A percentile compares a stretch with the other conserved stretches of the same genome.
These are phyloP conservation scores for Cyprinodon brontotheroides DNA, from an alignment of 2,113 vertebrate genomes.

Conservation along the genomic window DNA sequence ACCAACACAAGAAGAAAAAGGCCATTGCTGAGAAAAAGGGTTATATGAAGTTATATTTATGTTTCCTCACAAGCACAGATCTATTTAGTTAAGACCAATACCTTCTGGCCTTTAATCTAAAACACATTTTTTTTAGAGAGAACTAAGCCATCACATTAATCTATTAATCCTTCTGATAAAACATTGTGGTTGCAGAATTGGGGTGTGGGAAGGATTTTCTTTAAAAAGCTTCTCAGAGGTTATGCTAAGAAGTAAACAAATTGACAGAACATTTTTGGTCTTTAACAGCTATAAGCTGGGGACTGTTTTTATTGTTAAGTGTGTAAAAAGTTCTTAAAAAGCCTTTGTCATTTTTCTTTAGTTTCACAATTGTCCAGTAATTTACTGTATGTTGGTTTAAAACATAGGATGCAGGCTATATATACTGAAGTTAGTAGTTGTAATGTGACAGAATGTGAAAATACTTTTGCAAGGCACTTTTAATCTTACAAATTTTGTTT, in stretches of 20 bases:
- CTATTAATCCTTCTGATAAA: too few relatives aligned
- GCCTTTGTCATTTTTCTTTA: neutral
- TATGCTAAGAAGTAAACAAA: neutral
- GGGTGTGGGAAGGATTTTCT: neutral
- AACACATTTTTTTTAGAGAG: too few relatives aligned
- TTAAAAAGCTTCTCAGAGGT: neutral
- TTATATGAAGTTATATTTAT: too few relatives aligned
- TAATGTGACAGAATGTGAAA: neutral
- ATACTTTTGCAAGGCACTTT: neutral
- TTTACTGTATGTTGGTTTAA: neutral
- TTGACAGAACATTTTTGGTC: neutral
- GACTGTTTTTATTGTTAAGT: neutral
- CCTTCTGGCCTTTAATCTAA: too few relatives aligned
- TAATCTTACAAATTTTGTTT: slow-evolving; percentile 42
- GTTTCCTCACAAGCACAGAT: too few relatives aligned
- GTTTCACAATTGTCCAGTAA: neutral
- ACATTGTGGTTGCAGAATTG: neutral
- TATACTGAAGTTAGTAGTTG: neutral
- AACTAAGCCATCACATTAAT: too few relatives aligned
- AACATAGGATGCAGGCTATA: neutral
- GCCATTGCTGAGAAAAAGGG: neutral
- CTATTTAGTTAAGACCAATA: too few relatives aligned
- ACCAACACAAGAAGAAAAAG: neutral
- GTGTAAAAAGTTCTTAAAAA: neutral
- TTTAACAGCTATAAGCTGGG: neutral